Percentiles rank a stretch among this genome's conserved stretches.
Evolutionary conservation across 2,888 invertebrate genomes (phyloP).

Genomic region (Cinara cedri): DNA sequence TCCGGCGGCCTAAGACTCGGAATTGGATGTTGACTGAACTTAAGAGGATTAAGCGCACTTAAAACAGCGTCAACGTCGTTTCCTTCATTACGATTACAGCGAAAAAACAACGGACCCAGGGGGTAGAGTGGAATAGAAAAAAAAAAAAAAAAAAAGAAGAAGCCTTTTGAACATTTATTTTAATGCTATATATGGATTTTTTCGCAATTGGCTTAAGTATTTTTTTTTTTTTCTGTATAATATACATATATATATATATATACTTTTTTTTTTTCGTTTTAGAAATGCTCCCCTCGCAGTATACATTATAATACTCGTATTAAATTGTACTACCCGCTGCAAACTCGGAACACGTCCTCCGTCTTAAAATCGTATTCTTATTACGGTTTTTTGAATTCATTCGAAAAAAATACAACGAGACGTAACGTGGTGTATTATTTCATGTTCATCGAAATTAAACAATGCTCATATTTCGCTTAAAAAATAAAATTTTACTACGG

Average conservation of each 20-base stretch:
- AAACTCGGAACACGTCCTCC: not conserved
- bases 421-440: too few species aligned
- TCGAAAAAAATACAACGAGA: too few species aligned
- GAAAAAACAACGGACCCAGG: not conserved
- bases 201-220: constrained; percentile 33
- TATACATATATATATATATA: too few species aligned
- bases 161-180: constrained; percentile 23
- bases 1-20: constrained; percentile 4
- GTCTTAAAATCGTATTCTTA: too few species aligned
- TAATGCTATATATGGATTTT: not conserved
- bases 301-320: not conserved
- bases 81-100: constrained; percentile 16
- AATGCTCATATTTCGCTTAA: too few species aligned
- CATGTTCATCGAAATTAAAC: too few species aligned
- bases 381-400: too few species aligned
- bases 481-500: too few species aligned
- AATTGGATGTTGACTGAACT: constrained; percentile 47
- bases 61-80: constrained; percentile 45
- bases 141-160: too few species aligned
- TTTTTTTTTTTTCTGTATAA: not conserved
- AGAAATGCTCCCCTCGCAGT: not conserved
- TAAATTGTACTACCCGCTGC: not conserved
- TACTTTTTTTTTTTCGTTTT: not conserved
- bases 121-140: too few species aligned
- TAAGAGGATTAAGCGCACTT: constrained; percentile 51